phyloP scores from a whole-genome alignment of 2,797 vertebrate genomes.

The Remorina albescens region DNA sequence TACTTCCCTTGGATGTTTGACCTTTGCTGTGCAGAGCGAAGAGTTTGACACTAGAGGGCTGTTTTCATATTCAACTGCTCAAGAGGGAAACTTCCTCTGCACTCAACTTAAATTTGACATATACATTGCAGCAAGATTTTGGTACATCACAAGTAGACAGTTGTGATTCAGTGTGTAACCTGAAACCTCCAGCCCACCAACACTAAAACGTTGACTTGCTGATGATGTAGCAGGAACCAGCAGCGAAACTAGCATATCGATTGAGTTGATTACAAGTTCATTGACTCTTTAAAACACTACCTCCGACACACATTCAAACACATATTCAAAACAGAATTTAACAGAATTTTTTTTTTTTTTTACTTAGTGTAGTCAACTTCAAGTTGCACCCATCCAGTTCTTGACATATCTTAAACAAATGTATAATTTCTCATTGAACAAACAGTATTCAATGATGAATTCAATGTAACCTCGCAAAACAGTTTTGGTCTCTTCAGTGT shows the following conservation, averaged over 20 bases:
- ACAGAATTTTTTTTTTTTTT: no score
- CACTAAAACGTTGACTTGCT: background rate
- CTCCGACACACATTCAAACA: background rate
- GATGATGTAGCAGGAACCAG: background rate
- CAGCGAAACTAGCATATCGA: background rate
- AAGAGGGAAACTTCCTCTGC: background rate
- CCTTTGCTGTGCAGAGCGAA: background rate
- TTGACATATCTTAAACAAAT: no score
- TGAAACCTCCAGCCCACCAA: background rate
- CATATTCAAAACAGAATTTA: background rate
- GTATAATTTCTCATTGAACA: no score
- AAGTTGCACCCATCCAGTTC: no score
- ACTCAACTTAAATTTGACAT: background rate
- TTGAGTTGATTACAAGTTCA: background rate
- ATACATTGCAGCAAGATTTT: background rate
- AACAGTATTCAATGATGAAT: no score
- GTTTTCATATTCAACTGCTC: constrained; percentile 1
- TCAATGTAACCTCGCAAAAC: no score
- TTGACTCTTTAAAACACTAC: background rate
- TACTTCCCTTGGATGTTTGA: constrained; percentile 8
- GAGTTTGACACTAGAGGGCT: background rate
- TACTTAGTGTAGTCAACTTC: no score
- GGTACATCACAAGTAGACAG: background rate
- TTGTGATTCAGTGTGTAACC: background rate
- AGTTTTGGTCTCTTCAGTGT: no score